phyloP scores from a whole-genome alignment of 2,888 invertebrate species.

The Therioaphis trifolii region DNA sequence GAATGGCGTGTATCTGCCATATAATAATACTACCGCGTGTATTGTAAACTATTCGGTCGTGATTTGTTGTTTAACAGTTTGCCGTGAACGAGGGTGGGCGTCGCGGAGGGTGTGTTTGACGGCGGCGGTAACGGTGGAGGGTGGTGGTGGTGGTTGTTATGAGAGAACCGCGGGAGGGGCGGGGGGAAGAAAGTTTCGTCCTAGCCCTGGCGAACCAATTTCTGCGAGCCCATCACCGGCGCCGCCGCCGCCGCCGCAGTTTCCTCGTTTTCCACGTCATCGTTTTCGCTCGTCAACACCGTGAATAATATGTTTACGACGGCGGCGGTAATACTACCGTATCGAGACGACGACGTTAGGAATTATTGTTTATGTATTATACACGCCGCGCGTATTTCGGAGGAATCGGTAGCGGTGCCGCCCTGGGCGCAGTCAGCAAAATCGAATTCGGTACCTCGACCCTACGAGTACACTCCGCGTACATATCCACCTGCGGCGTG shows the following conservation, averaged over 20 bases:
- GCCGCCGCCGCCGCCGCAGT: not conserved
- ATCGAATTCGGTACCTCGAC: conserved; percentile 11
- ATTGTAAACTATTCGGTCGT: not conserved
- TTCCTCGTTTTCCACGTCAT: conserved; percentile 2
- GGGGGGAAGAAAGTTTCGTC: conserved; percentile 11
- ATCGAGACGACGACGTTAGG: no score
- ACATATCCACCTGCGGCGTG: no score
- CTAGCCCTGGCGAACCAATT: no score
- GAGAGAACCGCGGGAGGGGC: no score
- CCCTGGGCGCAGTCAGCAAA: not conserved
- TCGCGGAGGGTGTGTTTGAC: no score
- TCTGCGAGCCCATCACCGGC: not conserved
- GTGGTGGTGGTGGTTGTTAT: not conserved
- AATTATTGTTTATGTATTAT: no score
- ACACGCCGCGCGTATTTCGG: no score
- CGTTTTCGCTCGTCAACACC: not conserved
- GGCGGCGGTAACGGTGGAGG: not conserved
- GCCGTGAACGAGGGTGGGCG: not conserved
- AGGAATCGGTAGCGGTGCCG: not conserved
- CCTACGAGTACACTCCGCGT: not conserved
- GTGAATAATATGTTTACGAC: not conserved
- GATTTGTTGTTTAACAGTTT: conserved; percentile 19
- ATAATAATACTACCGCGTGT: not conserved
- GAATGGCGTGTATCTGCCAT: not conserved
- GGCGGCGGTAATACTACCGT: not conserved